phyloP scores from a whole-genome alignment of 1,140 invertebrate genomes.

The Calliopsis andreniformis region DNA sequence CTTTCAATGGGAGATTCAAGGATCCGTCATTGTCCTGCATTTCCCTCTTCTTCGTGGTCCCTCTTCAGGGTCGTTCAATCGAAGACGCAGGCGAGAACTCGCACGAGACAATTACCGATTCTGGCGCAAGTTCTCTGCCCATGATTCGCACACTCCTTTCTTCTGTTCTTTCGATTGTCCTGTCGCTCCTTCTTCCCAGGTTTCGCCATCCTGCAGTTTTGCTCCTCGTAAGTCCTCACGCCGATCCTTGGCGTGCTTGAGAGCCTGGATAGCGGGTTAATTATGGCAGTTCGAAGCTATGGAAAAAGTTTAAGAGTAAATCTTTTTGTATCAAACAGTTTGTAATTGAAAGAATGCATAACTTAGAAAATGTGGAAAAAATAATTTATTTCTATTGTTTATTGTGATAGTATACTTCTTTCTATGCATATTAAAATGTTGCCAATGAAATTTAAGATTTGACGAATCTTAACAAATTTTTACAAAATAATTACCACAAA shows the following conservation, averaged over 20 bases:
- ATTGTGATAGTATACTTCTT: no score
- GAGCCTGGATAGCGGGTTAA: slow-evolving; percentile 54
- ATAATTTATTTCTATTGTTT: no score
- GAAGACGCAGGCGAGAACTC: slow-evolving; percentile 79
- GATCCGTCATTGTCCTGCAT: slow-evolving; percentile 2
- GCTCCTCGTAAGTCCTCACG: slow-evolving; percentile 28
- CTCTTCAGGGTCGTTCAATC: slow-evolving; percentile 65
- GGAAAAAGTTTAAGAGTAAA: neutral
- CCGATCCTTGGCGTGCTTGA: slow-evolving; percentile 61
- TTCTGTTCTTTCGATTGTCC: slow-evolving; percentile 77
- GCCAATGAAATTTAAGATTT: neutral
- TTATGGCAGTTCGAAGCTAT: slow-evolving; percentile 41
- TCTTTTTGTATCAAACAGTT: neutral
- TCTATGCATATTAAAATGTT: no score
- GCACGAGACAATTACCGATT: slow-evolving; percentile 76
- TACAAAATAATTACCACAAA: neutral
- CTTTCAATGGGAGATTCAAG: slow-evolving; percentile 14
- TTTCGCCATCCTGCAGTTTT: slow-evolving; percentile 44
- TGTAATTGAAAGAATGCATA: no score
- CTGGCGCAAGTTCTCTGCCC: slow-evolving; percentile 74
- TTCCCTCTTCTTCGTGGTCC: neutral
- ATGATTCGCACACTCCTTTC: slow-evolving; percentile 75
- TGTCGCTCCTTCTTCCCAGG: slow-evolving; percentile 71
- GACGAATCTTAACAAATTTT: slow-evolving; percentile 14
- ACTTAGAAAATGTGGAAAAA: no score